A percentile compares a stretch with the other conserved stretches of the same genome.
phyloP scores from a whole-genome alignment of 1,140 invertebrate species.

The Bombus pyrosoma region DNA sequence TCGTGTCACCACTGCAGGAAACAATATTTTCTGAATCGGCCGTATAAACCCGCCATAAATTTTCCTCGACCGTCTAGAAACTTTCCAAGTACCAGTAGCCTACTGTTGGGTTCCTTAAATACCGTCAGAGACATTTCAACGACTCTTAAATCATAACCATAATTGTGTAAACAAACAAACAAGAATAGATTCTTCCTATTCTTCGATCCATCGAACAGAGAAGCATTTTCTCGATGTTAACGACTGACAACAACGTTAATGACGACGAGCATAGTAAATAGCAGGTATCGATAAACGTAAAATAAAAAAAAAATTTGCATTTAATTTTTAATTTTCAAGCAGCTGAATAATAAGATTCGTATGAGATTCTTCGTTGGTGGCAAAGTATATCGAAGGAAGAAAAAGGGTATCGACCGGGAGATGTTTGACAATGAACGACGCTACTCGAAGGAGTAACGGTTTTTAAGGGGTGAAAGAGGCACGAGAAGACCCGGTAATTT shows the following conservation, averaged over 20 bases:
- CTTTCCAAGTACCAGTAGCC: not conserved
- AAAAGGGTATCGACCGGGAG: not conserved
- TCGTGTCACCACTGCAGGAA: slow-evolving; percentile 14
- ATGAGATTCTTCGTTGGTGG: not conserved
- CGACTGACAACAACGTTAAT: too few relatives aligned
- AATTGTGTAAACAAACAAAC: not conserved
- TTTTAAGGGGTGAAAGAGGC: not conserved
- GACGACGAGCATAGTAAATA: too few relatives aligned
- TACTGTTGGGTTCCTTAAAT: not conserved
- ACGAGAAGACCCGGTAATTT: slow-evolving; percentile 48
- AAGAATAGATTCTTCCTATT: not conserved
- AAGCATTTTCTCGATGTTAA: not conserved
- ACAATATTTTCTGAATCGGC: slow-evolving; percentile 52
- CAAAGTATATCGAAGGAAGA: not conserved
- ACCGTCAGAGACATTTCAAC: not conserved
- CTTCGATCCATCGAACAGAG: not conserved
- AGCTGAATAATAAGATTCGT: not conserved
- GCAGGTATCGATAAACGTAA: too few relatives aligned
- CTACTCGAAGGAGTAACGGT: not conserved
- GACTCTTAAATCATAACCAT: not conserved
- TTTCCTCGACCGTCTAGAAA: not conserved
- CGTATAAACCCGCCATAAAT: slow-evolving; percentile 50
- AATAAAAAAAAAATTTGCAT: too few relatives aligned
- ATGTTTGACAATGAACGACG: not conserved
- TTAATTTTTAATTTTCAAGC: not conserved